phyloP scores from a whole-genome alignment of 2,113 vertebrate species.

The Desmodus rotundus region DNA sequence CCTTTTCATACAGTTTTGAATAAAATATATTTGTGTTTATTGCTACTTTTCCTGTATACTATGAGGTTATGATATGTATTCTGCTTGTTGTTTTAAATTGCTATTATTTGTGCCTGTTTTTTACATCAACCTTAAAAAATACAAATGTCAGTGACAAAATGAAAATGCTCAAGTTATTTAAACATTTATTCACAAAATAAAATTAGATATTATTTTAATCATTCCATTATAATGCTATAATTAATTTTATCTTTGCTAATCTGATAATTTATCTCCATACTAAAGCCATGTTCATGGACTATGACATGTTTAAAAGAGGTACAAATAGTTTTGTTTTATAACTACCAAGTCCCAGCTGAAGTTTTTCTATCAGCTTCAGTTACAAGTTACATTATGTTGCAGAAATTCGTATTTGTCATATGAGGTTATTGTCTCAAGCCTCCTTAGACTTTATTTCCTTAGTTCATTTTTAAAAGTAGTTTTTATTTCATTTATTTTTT shows the following conservation, averaged over 20 bases:
- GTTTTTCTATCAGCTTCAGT: constrained; percentile 8
- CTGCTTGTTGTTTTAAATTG: neutral
- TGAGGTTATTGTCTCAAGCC: neutral
- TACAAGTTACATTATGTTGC: neutral
- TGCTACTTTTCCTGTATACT: neutral
- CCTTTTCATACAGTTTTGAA: neutral
- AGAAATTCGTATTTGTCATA: constrained; percentile 7
- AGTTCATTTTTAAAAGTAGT: neutral
- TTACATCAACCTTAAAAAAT: constrained; percentile 3
- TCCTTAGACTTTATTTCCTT: constrained; percentile 31
- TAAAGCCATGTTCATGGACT: neutral
- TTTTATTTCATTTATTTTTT: neutral
- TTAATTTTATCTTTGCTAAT: constrained; percentile 12
- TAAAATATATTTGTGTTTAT: neutral
- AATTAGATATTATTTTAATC: neutral
- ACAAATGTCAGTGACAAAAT: neutral
- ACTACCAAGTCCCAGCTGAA: neutral
- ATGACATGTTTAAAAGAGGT: constrained; percentile 5
- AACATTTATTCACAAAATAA: neutral
- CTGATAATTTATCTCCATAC: neutral
- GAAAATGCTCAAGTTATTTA: neutral
- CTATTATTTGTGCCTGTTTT: constrained; percentile 17
- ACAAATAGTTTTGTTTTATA: constrained; percentile 43
- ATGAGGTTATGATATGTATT: neutral
- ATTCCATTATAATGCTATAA: neutral